Base-by-base conservation (phyloP, 2,888 invertebrate genomes). In the Temnothorax unifasciatus region DNA sequence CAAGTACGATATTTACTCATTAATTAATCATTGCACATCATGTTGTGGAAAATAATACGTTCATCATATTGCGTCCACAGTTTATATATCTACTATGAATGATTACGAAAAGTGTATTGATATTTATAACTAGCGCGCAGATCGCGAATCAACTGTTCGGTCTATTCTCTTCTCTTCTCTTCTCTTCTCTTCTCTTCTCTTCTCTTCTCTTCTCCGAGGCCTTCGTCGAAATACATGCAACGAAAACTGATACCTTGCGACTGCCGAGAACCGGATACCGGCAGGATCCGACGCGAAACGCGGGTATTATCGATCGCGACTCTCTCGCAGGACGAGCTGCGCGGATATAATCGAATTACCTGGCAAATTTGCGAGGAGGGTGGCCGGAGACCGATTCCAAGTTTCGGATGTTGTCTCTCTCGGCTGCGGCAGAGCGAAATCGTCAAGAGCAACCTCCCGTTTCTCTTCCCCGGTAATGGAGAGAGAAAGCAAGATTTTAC, bases 251-350 rank as follows among this genome's bases (percentile, higher is more conserved):
- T 83, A 63, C 68, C 81, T 64, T 79, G 41, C 57, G 54, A 73
- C 52, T 66, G 61, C 54, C 54, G 81, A 82, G 66, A 73, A 84
- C 15, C 73, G 73, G 81, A 84, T 84, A 81, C 73, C 54, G 41
- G 50, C 41, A 73, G 84, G 84, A 79, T 79, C 76, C 57, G 83
- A 83, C 61, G 79, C 52, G 69, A 69, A 69, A 74, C 57, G 68
- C 74, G 79, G 76, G 83, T 82, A 86, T 82, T 85, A 88, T 88
- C 88, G 87, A 88, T 88, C 83, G 77, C 76, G 71, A 79, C 69
- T 77, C 77, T 68, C 63, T 64, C 66, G 86, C 57, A 38, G 73
- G 47, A 69, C 84, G 82, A 52, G 68, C 82, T 59, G 44, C 50
- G 47, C 44, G 73, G 74, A 76, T 82, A 66, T 85, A 84, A 87